Evolutionary conservation across 2,113 vertebrate species (phyloP).

Genomic region (Apeltes quadracus): DNA sequence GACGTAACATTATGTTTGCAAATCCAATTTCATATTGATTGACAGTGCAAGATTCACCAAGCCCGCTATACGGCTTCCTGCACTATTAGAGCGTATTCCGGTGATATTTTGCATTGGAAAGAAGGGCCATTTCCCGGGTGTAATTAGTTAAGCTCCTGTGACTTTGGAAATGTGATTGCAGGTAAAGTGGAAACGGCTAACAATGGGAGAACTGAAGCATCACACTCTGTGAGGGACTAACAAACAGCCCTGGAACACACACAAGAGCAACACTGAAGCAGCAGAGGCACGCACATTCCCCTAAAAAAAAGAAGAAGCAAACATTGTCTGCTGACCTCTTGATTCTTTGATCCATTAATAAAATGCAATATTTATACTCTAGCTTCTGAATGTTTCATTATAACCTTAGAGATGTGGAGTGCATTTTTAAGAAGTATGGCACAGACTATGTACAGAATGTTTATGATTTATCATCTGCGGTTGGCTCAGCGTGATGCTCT

Average conservation of each 20-base stretch:
- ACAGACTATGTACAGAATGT: slow-evolving; percentile 41
- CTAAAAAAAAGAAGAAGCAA: not conserved
- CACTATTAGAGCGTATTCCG: slow-evolving; percentile 57
- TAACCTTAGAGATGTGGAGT: slow-evolving; percentile 45
- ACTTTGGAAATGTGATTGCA: slow-evolving; percentile 78
- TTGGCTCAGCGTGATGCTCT: slow-evolving; percentile 16
- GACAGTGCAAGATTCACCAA: slow-evolving; percentile 60
- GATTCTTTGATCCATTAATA: slow-evolving; percentile 68
- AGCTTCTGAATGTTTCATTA: slow-evolving; percentile 70
- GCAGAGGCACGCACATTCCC: not conserved
- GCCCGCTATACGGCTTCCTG: slow-evolving; percentile 57
- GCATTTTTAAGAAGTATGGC: slow-evolving; percentile 58
- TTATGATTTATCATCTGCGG: slow-evolving; percentile 56
- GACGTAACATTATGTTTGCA: slow-evolving; percentile 70
- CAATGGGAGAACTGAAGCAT: slow-evolving; percentile 71
- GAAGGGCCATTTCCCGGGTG: slow-evolving; percentile 61
- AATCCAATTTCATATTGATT: slow-evolving; percentile 79
- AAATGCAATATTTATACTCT: slow-evolving; percentile 68
- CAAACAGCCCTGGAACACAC: slow-evolving; percentile 47
- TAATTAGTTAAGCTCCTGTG: slow-evolving; percentile 75
- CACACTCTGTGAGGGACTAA: slow-evolving; percentile 51
- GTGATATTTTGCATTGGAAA: slow-evolving; percentile 68
- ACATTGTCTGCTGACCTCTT: slow-evolving; percentile 47
- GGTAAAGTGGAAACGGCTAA: slow-evolving; percentile 66
- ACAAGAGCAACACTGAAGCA: not conserved